Evolutionary conservation across 2,797 vertebrate species (phyloP).

Genomic region (Eulemur albifrons): DNA sequence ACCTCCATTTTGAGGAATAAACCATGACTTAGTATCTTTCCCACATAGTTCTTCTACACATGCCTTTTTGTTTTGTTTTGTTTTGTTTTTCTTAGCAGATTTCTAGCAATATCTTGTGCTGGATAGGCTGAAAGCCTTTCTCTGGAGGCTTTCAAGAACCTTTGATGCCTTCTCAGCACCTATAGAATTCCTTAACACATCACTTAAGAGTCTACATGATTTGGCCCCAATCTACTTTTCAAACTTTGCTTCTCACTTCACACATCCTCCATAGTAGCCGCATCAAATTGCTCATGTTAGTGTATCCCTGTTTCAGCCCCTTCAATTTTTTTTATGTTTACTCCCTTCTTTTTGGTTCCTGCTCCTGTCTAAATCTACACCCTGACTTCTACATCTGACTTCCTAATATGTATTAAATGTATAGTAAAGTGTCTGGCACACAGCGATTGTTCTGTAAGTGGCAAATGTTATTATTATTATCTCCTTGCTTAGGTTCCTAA

Average conservation of each 20-base stretch:
- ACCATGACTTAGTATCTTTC: neutral
- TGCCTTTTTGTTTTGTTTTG: neutral
- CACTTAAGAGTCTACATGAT: neutral
- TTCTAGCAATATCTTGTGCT: neutral
- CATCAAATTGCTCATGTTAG: neutral
- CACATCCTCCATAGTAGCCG: neutral
- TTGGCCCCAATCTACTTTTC: neutral
- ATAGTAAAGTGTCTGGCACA: neutral
- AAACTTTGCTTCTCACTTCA: neutral
- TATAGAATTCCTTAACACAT: neutral
- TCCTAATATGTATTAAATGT: neutral
- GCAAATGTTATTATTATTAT: neutral
- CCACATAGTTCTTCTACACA: neutral
- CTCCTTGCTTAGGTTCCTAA: neutral
- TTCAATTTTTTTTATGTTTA: neutral
- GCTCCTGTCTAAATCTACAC: neutral
- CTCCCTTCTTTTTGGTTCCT: neutral
- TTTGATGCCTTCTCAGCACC: neutral
- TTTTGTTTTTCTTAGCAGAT: neutral
- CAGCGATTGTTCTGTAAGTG: neutral
- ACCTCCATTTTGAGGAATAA: constrained; percentile 3
- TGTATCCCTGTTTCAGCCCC: neutral
- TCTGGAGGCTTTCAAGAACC: neutral
- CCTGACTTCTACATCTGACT: neutral
- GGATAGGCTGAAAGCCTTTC: neutral